These are phyloP conservation scores for Ictidomys tridecemlineatus DNA, from an alignment of 2,113 vertebrate genomes.

Conservation along the genomic window DNA sequence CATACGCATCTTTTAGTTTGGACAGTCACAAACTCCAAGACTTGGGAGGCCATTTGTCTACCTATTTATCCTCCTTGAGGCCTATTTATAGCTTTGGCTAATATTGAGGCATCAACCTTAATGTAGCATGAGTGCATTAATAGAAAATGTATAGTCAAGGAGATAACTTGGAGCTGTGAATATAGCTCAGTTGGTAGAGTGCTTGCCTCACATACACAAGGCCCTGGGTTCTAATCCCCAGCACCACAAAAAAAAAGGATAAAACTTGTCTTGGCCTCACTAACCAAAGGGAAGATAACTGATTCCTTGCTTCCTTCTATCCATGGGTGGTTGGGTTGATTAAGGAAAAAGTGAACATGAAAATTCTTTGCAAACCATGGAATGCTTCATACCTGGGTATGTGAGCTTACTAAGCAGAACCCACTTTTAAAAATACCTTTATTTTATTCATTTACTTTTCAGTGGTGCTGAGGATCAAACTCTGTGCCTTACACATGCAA, in stretches of 20 bases:
- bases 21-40: neutral
- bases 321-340: neutral
- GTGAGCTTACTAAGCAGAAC: neutral
- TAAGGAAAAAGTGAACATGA: neutral
- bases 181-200: too few relatives aligned
- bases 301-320: neutral
- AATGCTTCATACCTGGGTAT: neutral
- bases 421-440: too few relatives aligned
- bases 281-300: neutral
- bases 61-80: neutral
- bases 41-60: neutral
- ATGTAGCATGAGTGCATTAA: neutral
- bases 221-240: too few relatives aligned
- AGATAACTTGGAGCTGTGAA: neutral
- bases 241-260: neutral
- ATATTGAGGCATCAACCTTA: neutral
- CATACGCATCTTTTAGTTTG: neutral
- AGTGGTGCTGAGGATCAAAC: too few relatives aligned
- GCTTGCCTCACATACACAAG: too few relatives aligned
- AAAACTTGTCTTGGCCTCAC: neutral
- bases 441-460: too few relatives aligned
- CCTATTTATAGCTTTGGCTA: neutral
- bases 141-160: neutral
- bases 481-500: too few relatives aligned
- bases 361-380: neutral